Conservation (phyloP, 2,888 invertebrate species). For the Eupithecia dodoneata region DNA sequence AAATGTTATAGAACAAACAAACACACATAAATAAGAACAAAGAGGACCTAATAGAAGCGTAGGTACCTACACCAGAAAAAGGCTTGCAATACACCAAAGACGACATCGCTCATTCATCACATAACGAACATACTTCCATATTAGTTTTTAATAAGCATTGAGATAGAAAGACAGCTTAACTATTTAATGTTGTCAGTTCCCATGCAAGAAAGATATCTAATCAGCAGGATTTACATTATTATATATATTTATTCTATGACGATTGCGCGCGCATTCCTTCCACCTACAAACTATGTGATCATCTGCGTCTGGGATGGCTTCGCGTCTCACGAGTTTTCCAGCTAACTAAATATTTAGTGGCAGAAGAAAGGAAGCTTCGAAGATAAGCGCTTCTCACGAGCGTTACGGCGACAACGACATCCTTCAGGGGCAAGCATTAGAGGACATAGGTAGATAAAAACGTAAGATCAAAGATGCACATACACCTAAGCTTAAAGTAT, state of each 20-base stretch:
- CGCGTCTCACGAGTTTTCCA: constrained; percentile 62
- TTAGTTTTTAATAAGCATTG: constrained; percentile 43
- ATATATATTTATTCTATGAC: constrained; percentile 53
- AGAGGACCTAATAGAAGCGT: neutral
- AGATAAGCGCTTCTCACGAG: constrained; percentile 74
- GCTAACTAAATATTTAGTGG: constrained; percentile 79
- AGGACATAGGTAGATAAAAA: neutral
- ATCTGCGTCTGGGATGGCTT: constrained; percentile 45
- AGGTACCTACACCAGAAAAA: neutral
- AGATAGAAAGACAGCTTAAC: constrained; percentile 55
- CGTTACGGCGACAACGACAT: constrained; percentile 24
- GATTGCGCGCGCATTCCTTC: constrained; percentile 65
- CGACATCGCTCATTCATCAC: too few relatives aligned
- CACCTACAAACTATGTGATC: constrained; percentile 17
- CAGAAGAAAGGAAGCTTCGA: constrained; percentile 68
- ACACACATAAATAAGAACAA: neutral
- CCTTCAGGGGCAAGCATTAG: neutral
- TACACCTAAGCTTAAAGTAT: too few relatives aligned
- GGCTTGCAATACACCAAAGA: neutral
- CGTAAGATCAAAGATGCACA: neutral
- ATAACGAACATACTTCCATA: neutral
- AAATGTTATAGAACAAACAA: neutral
- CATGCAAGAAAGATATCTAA: constrained; percentile 76
- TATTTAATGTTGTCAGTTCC: constrained; percentile 75
- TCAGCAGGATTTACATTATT: constrained; percentile 72